Evolutionary conservation across 2,797 vertebrate species (phyloP).

Genomic region (Gymnothorax reevesii): DNA sequence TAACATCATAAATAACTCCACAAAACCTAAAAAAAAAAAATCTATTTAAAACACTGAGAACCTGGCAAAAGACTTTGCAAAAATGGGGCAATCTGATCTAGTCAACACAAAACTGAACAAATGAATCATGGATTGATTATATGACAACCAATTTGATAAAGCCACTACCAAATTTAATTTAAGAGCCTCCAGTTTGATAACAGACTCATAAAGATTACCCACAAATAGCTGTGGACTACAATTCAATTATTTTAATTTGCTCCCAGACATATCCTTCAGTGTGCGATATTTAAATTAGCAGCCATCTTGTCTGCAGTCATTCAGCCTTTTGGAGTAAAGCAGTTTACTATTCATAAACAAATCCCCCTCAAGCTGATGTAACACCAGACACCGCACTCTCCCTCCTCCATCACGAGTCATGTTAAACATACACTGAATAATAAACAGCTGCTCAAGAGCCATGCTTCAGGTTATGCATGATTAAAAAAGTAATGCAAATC

Average conservation of each 20-base stretch:
- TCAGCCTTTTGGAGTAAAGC: neutral
- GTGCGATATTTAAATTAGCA: neutral
- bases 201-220: neutral
- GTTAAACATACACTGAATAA: neutral
- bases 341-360: neutral
- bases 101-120: neutral
- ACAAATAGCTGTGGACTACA: neutral
- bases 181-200: neutral
- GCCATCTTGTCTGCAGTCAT: neutral
- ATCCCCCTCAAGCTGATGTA: neutral
- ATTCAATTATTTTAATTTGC: slow-evolving; percentile 1
- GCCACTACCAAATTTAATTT: neutral
- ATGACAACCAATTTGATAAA: neutral
- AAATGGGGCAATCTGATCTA: neutral
- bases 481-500: neutral
- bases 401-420: neutral
- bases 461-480: neutral
- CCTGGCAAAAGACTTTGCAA: neutral
- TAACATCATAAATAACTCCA: neutral
- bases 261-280: neutral
- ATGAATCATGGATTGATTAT: neutral
- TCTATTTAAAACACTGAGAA: neutral
- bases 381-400: neutral
- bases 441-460: neutral
- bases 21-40: neutral